Evolutionary conservation across 2,797 vertebrate species (phyloP), one percentile per base, ranked within the genome.

Genomic region (Amphiprion clarkii): DNA sequence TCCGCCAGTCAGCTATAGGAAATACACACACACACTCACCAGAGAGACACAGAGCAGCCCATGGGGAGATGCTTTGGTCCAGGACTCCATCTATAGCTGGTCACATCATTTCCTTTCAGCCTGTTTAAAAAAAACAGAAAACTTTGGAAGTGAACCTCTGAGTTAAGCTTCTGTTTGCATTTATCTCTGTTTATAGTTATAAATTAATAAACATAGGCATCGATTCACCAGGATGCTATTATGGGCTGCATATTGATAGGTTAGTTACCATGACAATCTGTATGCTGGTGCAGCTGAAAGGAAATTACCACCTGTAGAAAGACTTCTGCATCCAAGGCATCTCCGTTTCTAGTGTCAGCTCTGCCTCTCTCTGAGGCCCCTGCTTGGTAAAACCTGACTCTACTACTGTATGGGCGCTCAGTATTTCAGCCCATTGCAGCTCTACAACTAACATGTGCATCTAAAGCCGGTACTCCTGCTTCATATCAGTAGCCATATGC

Each of bases 331-430:
- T 88, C 86, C 78, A 85, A 87, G 71, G 80, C 81, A 77, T 87
- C 84, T 92, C 87, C 76, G 31, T 81, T 71, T 63, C 66, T 62
- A 71, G 79, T 36, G 82, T 76, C 53, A 89, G 83, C 87, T 92
- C 86, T 89, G 79, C 79, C 84, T 89, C 83, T 82, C 84, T 94
- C 89, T 83, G 85, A 91, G 83, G 52, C 74, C 84, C 82, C 86
- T 90, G 83, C 89, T 92, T 90, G 91, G 94, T 94, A 93, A 95
- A 95, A 92, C 87, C 93, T 88, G 83, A 77, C 81, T 92, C 81
- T 73, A 85, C 71, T 76, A 67, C 55, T 69, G 57, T 79, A 82
- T 79, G 82, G 87, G 88, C 84, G 19, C 79, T 70, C 70, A 79
- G 69, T 87, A 90, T 89, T 84, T 79, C 82, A 90, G 81, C 82